Evolutionary conservation across 2,797 vertebrate genomes (phyloP).

Genomic region (Coranthus polyacanthus): DNA sequence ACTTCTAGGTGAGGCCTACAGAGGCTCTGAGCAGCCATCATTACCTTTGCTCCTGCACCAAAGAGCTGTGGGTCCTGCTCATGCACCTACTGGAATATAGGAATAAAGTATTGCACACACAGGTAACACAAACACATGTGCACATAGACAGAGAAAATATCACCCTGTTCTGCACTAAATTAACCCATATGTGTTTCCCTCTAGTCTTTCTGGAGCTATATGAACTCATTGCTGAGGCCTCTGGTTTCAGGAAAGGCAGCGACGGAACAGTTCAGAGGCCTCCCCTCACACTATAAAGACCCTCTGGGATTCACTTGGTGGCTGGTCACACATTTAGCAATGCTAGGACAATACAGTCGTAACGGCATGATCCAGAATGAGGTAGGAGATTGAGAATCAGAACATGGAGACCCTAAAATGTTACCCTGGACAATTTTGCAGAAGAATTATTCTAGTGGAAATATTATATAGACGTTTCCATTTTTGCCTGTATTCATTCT

Average conservation of each 20-base stretch:
- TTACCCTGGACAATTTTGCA: background rate
- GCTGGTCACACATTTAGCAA: constrained; percentile 90
- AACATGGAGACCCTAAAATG: background rate
- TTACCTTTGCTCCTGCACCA: constrained; percentile 90
- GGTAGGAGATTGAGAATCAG: constrained; percentile 78
- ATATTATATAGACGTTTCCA: too few species aligned
- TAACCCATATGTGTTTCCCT: constrained; percentile 27
- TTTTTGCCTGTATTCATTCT: too few species aligned
- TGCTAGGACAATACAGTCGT: constrained; percentile 87
- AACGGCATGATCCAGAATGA: constrained; percentile 87
- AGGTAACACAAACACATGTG: constrained; percentile 81
- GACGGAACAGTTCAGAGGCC: constrained; percentile 64
- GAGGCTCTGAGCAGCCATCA: constrained; percentile 88
- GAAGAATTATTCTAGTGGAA: too few species aligned
- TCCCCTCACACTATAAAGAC: constrained; percentile 88
- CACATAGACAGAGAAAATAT: background rate
- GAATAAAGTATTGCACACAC: constrained; percentile 87
- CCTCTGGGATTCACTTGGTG: constrained; percentile 95
- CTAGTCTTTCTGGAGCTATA: constrained; percentile 93
- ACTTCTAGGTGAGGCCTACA: constrained; percentile 89
- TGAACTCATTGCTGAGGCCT: constrained; percentile 87
- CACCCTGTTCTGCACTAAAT: background rate
- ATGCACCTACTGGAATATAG: constrained; percentile 92
- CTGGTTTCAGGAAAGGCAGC: constrained; percentile 80
- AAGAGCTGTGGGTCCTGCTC: constrained; percentile 94